These are phyloP conservation scores for Peromyscus maniculatus DNA, from an alignment of 2,113 vertebrate species.

Conservation along the genomic window DNA sequence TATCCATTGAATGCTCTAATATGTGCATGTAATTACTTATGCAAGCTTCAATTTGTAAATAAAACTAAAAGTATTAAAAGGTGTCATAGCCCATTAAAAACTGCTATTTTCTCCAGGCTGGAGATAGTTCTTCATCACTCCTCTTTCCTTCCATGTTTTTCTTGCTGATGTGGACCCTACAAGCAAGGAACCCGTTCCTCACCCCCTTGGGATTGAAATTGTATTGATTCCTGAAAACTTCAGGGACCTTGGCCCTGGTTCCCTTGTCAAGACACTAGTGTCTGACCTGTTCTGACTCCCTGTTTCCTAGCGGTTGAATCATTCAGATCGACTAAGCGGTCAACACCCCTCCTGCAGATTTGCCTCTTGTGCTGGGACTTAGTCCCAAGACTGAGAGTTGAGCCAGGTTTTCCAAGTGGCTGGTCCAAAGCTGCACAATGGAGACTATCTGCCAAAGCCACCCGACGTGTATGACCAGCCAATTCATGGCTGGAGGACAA, in stretches of 20 bases:
- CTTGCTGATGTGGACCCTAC: not conserved
- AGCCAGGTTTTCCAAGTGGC: constrained; percentile 19
- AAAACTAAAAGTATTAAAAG: not conserved
- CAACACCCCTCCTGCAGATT: not conserved
- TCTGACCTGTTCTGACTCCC: not conserved
- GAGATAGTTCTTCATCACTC: not conserved
- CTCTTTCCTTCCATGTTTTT: not conserved
- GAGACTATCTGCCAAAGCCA: constrained; percentile 22
- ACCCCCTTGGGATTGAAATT: not conserved
- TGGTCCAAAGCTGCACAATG: not conserved
- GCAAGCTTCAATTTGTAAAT: not conserved
- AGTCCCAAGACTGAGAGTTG: constrained; percentile 3
- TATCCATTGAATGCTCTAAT: not conserved
- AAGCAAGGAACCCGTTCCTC: not conserved
- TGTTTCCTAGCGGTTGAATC: not conserved
- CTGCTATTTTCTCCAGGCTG: not conserved
- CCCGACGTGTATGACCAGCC: not conserved
- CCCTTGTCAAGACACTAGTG: not conserved
- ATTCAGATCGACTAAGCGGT: not conserved
- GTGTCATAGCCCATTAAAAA: not conserved
- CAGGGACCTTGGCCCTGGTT: not conserved
- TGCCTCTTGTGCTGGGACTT: not conserved
- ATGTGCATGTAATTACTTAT: not conserved
- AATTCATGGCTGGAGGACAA: constrained; percentile 33
- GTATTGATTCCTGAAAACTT: not conserved